These are phyloP conservation scores for Pseudomyrmex dendroicus DNA, from an alignment of 1,140 invertebrate species.

Conservation along the genomic window DNA sequence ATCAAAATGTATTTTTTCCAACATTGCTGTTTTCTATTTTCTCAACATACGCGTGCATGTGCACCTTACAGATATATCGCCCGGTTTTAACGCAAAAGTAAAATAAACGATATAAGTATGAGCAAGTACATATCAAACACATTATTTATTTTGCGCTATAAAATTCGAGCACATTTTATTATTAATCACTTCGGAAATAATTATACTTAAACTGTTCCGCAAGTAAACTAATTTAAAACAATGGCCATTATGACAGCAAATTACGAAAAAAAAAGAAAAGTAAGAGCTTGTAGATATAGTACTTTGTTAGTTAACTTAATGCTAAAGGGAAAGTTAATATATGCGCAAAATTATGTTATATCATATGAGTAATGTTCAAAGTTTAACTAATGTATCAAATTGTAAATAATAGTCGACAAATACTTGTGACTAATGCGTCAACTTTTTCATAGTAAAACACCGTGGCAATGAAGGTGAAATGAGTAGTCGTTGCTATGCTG, in stretches of 20 bases:
- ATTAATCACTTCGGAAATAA: too few relatives aligned
- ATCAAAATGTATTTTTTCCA: conserved; percentile 38
- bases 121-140: background rate
- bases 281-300: too few relatives aligned
- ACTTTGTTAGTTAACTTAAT: background rate
- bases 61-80: background rate
- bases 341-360: conserved; percentile 37
- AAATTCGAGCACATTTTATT: too few relatives aligned
- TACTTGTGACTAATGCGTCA: conserved; percentile 43
- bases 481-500: background rate
- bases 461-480: conserved; percentile 30
- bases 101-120: background rate
- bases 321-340: background rate
- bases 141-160: conserved; percentile 1
- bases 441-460: conserved; percentile 45
- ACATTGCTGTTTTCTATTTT: conserved; percentile 7
- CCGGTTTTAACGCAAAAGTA: background rate
- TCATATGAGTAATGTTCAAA: conserved; percentile 23
- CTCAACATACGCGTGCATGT: background rate
- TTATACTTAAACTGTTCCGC: background rate
- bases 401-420: conserved; percentile 34
- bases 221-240: conserved; percentile 8
- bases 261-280: too few relatives aligned
- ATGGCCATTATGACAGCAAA: too few relatives aligned
- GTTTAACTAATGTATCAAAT: conserved; percentile 26